These are phyloP conservation scores for Plagiodera versicolora DNA, from an alignment of 2,888 invertebrate species.

Conservation along the genomic window DNA sequence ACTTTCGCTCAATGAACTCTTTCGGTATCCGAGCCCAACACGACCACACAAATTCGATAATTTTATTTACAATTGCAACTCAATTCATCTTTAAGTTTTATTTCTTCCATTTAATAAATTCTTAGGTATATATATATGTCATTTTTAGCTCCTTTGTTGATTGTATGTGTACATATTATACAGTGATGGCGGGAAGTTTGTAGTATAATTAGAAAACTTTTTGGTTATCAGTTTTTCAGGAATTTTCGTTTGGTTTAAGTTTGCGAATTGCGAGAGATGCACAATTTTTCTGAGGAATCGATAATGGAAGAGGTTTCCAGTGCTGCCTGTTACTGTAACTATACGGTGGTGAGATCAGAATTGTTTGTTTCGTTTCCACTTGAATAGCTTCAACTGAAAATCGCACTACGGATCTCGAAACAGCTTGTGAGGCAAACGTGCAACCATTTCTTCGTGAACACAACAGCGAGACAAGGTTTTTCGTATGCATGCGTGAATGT, in stretches of 20 bases:
- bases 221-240: neutral
- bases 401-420: too few relatives aligned
- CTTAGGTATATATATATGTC: conserved; percentile 39
- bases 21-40: conserved; percentile 3
- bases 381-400: neutral
- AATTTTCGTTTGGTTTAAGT: neutral
- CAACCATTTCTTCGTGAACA: neutral
- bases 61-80: conserved; percentile 47
- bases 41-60: conserved; percentile 30
- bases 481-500: too few relatives aligned
- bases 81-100: conserved; percentile 46
- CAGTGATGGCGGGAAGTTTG: neutral
- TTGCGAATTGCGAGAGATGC: too few relatives aligned
- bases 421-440: too few relatives aligned
- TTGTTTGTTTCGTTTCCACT: neutral
- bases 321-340: neutral
- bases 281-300: too few relatives aligned
- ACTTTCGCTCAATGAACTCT: neutral
- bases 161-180: conserved; percentile 36
- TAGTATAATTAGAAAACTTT: neutral
- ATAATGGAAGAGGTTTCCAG: neutral
- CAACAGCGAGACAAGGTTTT: too few relatives aligned
- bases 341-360: neutral
- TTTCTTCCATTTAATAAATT: conserved; percentile 40
- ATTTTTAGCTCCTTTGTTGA: conserved; percentile 42